These are phyloP conservation scores for Mythimna loreyi DNA, from an alignment of 2,888 invertebrate genomes.

Conservation along the genomic window DNA sequence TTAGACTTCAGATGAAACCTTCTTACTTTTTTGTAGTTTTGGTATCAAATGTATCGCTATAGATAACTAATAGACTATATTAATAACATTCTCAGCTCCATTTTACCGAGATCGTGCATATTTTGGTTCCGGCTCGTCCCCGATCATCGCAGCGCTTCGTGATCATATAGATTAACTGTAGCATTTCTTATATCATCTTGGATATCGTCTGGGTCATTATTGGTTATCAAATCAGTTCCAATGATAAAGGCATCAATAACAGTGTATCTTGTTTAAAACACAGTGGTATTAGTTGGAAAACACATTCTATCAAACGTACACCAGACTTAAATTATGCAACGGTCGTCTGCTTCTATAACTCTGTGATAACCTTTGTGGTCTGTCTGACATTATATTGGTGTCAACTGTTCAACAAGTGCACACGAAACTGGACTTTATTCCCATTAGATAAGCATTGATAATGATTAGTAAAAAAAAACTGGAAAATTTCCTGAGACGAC, in stretches of 20 bases:
- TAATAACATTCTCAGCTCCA: too few species aligned
- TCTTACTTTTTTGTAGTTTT: too few species aligned
- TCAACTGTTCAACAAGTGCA: conserved; percentile 39
- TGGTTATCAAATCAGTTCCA: neutral
- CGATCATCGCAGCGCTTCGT: too few species aligned
- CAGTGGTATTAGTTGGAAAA: conserved; percentile 31
- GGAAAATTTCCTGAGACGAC: conserved; percentile 44
- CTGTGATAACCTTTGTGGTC: conserved; percentile 58
- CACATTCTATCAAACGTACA: conserved; percentile 15
- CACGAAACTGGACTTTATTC: conserved; percentile 54
- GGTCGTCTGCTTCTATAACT: conserved; percentile 44
- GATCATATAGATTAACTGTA: neutral
- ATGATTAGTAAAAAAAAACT: conserved; percentile 39
- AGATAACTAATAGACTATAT: too few species aligned
- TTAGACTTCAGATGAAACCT: too few species aligned
- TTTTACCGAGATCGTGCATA: too few species aligned
- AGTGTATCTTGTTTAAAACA: conserved; percentile 1
- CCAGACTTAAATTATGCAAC: conserved; percentile 64
- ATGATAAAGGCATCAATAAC: neutral
- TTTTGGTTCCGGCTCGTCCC: too few species aligned
- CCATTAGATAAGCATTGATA: conserved; percentile 31
- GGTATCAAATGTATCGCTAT: too few species aligned
- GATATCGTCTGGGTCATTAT: neutral
- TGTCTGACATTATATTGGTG: conserved; percentile 59
- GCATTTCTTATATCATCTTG: neutral